Evolutionary conservation across 2,888 invertebrate species (phyloP).

Genomic region (Melinopterus prodromus): DNA sequence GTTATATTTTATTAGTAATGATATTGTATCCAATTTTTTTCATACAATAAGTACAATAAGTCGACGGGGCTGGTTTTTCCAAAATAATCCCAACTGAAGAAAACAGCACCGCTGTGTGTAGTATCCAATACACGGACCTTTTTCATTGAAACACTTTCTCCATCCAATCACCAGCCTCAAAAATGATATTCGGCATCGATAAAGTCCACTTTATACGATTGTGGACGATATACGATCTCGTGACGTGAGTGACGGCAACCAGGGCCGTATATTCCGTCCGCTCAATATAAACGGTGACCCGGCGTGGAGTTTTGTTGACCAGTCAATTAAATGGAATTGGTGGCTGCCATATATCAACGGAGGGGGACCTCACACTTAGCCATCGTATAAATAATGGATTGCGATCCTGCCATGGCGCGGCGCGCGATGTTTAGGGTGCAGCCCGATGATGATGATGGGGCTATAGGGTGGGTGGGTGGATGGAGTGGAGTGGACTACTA

Average conservation of each 20-base stretch:
- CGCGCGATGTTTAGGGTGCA: slow-evolving; percentile 22
- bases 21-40: no score
- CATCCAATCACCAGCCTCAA: not conserved
- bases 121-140: no score
- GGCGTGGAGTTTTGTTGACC: slow-evolving; percentile 52
- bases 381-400: slow-evolving; percentile 54
- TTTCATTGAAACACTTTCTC: not conserved
- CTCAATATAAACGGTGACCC: slow-evolving; percentile 39
- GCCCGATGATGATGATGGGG: not conserved
- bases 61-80: no score
- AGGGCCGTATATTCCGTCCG: slow-evolving; percentile 34
- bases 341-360: slow-evolving; percentile 56
- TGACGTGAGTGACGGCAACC: not conserved
- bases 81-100: no score
- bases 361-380: slow-evolving; percentile 54
- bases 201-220: not conserved
- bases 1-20: no score
- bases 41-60: no score
- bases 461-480: not conserved
- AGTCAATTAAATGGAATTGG: slow-evolving; percentile 59
- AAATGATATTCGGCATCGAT: not conserved
- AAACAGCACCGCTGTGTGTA: no score
- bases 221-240: not conserved
- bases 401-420: slow-evolving; percentile 30
- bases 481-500: not conserved